A percentile compares a stretch with the other conserved stretches of the same genome.
These are phyloP conservation scores for Temnothorax longispinosus DNA, from an alignment of 1,140 invertebrate species.

Conservation along the genomic window DNA sequence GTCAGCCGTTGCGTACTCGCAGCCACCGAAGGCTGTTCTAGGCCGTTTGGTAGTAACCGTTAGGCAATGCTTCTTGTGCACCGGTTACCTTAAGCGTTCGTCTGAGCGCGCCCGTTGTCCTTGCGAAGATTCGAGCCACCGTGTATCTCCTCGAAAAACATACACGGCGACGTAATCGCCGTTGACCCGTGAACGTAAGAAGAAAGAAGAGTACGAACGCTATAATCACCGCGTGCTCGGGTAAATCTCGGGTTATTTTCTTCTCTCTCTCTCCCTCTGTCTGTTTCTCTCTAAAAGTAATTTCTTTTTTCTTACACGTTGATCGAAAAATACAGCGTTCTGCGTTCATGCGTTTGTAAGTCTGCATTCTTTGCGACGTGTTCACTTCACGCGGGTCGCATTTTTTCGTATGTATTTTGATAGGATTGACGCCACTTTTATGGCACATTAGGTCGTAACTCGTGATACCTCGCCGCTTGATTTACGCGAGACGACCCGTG, in stretches of 20 bases:
- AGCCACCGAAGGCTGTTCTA: slow-evolving; percentile 78
- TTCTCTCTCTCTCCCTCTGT: neutral
- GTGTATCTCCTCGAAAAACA: slow-evolving; percentile 44
- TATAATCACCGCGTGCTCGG: neutral
- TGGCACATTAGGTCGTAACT: slow-evolving; percentile 42
- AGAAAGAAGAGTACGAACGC: slow-evolving; percentile 7
- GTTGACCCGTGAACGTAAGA: slow-evolving; percentile 33
- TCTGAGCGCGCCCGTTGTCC: slow-evolving; percentile 63
- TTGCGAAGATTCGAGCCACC: slow-evolving; percentile 63
- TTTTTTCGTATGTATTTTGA: slow-evolving; percentile 1
- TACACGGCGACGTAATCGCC: slow-evolving; percentile 24
- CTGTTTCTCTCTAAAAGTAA: neutral
- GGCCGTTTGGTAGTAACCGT: slow-evolving; percentile 72
- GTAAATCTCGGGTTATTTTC: neutral
- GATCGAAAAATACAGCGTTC: no score
- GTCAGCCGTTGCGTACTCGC: slow-evolving; percentile 69
- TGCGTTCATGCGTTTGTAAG: neutral
- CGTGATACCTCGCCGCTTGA: slow-evolving; percentile 33
- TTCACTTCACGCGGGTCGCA: neutral
- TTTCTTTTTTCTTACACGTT: neutral
- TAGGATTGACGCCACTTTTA: slow-evolving; percentile 10
- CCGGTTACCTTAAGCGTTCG: slow-evolving; percentile 71
- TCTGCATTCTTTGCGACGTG: neutral
- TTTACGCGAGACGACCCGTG: slow-evolving; percentile 13
- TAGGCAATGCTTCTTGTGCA: slow-evolving; percentile 69